A percentile compares a stretch with the other conserved stretches of the same genome.
Evolutionary conservation across 2,888 invertebrate species (phyloP).

Genomic region (Anagyrus pseudococci): DNA sequence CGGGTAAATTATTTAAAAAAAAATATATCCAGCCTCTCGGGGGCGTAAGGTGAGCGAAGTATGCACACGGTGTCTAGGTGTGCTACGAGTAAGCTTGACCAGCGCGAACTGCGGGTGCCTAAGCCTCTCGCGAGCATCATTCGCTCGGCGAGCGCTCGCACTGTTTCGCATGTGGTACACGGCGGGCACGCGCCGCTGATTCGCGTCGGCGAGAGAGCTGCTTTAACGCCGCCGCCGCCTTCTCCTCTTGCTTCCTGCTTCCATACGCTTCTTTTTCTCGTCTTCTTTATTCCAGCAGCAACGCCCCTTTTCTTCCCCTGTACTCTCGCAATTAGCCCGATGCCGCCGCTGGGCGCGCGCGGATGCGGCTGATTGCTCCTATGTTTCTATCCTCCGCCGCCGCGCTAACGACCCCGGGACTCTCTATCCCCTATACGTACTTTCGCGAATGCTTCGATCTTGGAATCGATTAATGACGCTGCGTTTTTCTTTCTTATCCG

Average conservation of each 20-base stretch:
- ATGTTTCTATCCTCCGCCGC: not conserved
- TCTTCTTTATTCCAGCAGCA: not conserved
- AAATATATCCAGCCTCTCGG: too few relatives aligned
- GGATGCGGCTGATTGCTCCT: not conserved
- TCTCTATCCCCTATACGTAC: too few relatives aligned
- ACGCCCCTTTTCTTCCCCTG: not conserved
- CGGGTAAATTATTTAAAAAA: not conserved
- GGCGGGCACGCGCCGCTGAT: slow-evolving; percentile 57
- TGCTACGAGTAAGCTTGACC: not conserved
- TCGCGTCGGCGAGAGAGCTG: too few relatives aligned
- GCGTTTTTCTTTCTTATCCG: too few relatives aligned
- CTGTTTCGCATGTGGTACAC: slow-evolving; percentile 63
- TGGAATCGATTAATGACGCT: too few relatives aligned
- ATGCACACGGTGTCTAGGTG: not conserved
- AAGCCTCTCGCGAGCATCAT: not conserved
- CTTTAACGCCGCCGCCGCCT: too few relatives aligned
- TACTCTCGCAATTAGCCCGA: not conserved
- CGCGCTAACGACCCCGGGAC: too few relatives aligned
- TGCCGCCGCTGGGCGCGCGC: not conserved
- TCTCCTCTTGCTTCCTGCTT: slow-evolving; percentile 24
- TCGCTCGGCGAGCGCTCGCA: slow-evolving; percentile 52
- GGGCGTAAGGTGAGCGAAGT: not conserved
- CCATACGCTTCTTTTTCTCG: slow-evolving; percentile 1
- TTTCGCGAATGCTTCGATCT: too few relatives aligned
- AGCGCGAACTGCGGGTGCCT: not conserved